Percentiles rank a stretch among this genome's conserved stretches.
Evolutionary conservation across 2,797 vertebrate species (phyloP).

Genomic region (Trachops cirrhosus): DNA sequence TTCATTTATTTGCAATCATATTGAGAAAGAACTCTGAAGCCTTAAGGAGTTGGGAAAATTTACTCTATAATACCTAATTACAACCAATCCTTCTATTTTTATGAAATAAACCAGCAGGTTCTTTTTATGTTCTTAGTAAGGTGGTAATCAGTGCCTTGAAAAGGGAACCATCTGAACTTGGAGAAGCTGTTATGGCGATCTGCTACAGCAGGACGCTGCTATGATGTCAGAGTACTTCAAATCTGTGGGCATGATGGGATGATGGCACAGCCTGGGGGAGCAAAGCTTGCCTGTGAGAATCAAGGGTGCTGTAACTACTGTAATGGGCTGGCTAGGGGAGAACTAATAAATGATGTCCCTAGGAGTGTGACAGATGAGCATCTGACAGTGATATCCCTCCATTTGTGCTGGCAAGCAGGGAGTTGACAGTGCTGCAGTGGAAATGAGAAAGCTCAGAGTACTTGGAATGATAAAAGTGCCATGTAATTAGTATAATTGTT

Average conservation of each 20-base stretch:
- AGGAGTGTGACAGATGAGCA: not conserved
- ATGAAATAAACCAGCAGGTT: not conserved
- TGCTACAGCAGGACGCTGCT: not conserved
- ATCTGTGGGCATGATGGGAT: not conserved
- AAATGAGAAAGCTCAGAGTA: not conserved
- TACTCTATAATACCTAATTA: not conserved
- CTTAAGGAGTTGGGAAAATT: not conserved
- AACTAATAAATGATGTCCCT: not conserved
- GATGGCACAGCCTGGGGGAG: not conserved
- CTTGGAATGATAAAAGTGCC: not conserved
- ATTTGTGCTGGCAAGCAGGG: not conserved
- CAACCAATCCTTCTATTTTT: not conserved
- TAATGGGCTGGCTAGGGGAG: not conserved
- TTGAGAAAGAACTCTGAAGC: not conserved
- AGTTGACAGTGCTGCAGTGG: not conserved
- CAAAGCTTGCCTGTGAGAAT: not conserved
- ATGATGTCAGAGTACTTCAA: not conserved
- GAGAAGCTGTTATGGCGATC: not conserved
- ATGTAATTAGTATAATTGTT: not conserved
- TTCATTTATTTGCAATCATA: not conserved
- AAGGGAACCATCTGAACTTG: not conserved
- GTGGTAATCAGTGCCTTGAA: not conserved
- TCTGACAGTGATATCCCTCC: not conserved
- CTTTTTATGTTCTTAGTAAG: not conserved
- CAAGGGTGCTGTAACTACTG: not conserved